Evolutionary conservation across 2,888 invertebrate species (phyloP).

Genomic region (Drosophila prolongata): DNA sequence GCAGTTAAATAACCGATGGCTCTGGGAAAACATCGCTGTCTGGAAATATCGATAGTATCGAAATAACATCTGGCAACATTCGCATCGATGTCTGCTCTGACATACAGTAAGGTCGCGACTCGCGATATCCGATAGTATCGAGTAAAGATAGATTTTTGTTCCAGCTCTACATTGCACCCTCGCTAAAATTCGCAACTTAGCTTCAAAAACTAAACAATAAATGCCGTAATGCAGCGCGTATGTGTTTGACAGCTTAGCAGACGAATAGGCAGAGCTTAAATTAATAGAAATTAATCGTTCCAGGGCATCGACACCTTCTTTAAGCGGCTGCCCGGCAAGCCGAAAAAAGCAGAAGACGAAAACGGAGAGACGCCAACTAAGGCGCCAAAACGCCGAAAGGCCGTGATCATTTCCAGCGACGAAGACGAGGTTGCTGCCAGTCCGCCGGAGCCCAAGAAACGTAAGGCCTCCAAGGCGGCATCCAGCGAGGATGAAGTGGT

Average conservation of each 20-base stretch:
- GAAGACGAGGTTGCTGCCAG: conserved; percentile 32
- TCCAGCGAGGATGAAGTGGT: conserved; percentile 87
- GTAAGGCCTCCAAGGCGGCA: conserved; percentile 81
- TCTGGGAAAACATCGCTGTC: too few relatives aligned
- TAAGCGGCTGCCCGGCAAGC: conserved; percentile 52
- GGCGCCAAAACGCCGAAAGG: conserved; percentile 72
- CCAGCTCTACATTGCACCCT: not conserved
- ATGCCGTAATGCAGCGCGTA: conserved; percentile 75
- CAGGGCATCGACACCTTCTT: conserved; percentile 78
- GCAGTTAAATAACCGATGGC: too few relatives aligned
- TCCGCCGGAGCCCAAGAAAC: conserved; percentile 80
- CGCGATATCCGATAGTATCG: too few relatives aligned
- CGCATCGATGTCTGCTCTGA: too few relatives aligned
- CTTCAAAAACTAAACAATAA: not conserved
- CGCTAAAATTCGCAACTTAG: not conserved
- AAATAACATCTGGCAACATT: too few relatives aligned
- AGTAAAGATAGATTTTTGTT: not conserved
- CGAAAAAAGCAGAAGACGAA: conserved; percentile 26
- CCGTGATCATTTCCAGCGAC: conserved; percentile 58
- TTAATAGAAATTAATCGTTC: not conserved
- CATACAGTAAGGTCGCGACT: too few relatives aligned
- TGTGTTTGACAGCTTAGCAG: conserved; percentile 22
- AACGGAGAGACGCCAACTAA: conserved; percentile 38
- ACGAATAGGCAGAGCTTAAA: not conserved
- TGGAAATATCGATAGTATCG: too few relatives aligned